Evolutionary conservation across 2,888 invertebrate species (phyloP).

Genomic region (Rhamnusium bicolor): DNA sequence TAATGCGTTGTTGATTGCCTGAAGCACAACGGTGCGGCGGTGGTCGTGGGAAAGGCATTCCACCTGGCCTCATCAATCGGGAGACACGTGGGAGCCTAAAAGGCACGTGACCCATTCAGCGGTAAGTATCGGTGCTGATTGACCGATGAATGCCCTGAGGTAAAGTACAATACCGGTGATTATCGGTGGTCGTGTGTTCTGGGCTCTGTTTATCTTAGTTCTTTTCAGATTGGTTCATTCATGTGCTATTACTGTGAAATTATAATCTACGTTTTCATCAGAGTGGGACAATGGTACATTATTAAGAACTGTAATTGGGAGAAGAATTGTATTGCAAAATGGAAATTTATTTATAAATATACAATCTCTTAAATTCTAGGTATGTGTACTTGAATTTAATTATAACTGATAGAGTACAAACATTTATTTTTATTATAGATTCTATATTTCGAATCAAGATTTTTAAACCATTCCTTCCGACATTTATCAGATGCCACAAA

Average conservation of each 20-base stretch:
- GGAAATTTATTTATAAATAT: background rate
- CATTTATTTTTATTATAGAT: too few species aligned
- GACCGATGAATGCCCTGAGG: conserved; percentile 67
- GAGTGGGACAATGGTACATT: conserved; percentile 24
- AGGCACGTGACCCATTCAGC: conserved; percentile 66
- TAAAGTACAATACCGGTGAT: conserved; percentile 65
- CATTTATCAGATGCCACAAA: too few species aligned
- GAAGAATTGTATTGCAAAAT: background rate
- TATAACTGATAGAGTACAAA: too few species aligned
- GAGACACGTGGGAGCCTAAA: conserved; percentile 56
- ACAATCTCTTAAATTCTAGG: too few species aligned
- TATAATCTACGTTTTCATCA: conserved; percentile 33
- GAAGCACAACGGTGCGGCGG: conserved; percentile 49
- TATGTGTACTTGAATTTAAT: too few species aligned
- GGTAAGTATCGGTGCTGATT: conserved; percentile 67
- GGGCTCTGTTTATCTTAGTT: conserved; percentile 61
- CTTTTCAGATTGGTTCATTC: conserved; percentile 53
- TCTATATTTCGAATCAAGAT: too few species aligned
- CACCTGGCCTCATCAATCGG: conserved; percentile 61
- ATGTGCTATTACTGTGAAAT: conserved; percentile 37
- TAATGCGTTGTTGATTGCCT: conserved; percentile 61
- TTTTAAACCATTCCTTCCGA: too few species aligned
- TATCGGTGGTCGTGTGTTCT: conserved; percentile 62
- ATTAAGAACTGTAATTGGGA: conserved; percentile 25
- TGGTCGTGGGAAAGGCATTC: conserved; percentile 63